A percentile compares a stretch with the other conserved stretches of the same genome.
phyloP scores from a whole-genome alignment of 2,113 vertebrate species.

The Australoheros scitulus region DNA sequence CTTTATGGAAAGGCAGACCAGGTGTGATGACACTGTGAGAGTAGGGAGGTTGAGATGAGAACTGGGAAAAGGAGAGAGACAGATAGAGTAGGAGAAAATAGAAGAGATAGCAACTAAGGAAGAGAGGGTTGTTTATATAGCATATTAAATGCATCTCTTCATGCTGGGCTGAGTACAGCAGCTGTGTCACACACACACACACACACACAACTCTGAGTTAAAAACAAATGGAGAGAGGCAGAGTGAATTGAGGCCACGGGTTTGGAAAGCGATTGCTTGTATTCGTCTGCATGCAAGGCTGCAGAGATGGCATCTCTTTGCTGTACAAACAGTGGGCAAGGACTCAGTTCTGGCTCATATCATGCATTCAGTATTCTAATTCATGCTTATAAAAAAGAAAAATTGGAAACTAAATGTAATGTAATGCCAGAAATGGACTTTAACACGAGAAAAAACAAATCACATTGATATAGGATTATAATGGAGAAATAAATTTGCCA shows the following conservation, averaged over 20 bases:
- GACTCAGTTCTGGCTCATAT: background rate
- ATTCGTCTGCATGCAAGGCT: slow-evolving; percentile 15
- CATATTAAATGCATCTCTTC: slow-evolving; percentile 36
- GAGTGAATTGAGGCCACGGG: slow-evolving; percentile 30
- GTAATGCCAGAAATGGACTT: background rate
- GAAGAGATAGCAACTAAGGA: background rate
- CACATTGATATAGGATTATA: background rate
- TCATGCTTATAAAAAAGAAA: background rate
- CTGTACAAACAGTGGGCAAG: slow-evolving; percentile 13
- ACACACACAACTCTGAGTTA: background rate
- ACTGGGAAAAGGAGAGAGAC: slow-evolving; percentile 25
- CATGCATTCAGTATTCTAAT: background rate
- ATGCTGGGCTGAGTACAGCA: background rate
- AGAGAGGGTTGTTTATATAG: slow-evolving; percentile 38
- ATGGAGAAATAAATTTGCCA: background rate
- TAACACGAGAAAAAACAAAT: background rate
- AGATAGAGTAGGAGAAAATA: slow-evolving; percentile 5
- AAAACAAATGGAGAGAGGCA: slow-evolving; percentile 31
- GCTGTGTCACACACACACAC: slow-evolving; percentile 4
- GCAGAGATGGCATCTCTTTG: slow-evolving; percentile 5
- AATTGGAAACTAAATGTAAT: background rate
- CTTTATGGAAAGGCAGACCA: slow-evolving; percentile 6
- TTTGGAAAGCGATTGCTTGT: slow-evolving; percentile 15
- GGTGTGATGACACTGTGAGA: slow-evolving; percentile 28
- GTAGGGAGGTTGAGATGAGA: background rate